A percentile compares a stretch with the other conserved stretches of the same genome.
phyloP scores from a whole-genome alignment of 2,797 vertebrate species.

The Sebastes miniatus region DNA sequence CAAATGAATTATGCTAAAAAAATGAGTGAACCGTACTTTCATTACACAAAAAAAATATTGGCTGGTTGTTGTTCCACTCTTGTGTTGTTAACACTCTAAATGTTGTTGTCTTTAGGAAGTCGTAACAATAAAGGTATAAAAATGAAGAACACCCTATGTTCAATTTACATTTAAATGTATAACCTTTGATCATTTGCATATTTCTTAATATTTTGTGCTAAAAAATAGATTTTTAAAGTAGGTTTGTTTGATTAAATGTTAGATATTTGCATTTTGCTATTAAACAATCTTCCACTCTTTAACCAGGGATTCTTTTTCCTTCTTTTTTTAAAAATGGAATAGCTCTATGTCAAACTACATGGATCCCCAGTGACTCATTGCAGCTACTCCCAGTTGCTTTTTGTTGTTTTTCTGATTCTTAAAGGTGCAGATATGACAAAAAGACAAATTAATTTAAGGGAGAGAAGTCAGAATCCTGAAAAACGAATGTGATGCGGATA shows the following conservation, averaged over 20 bases:
- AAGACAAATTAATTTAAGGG: background rate
- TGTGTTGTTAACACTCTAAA: background rate
- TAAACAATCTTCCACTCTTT: background rate
- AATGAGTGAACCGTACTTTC: background rate
- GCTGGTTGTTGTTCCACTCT: background rate
- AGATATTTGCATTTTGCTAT: slow-evolving; percentile 26
- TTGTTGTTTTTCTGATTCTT: background rate
- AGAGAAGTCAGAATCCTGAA: background rate
- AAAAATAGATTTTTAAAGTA: background rate
- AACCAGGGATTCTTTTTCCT: background rate
- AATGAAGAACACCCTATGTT: background rate
- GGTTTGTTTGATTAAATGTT: background rate
- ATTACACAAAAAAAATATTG: background rate
- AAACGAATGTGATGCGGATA: background rate
- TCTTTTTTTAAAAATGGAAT: background rate
- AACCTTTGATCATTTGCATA: background rate
- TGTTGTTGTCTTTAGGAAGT: background rate
- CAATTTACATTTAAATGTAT: background rate
- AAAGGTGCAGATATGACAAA: background rate
- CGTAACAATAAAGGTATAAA: background rate
- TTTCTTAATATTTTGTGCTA: background rate
- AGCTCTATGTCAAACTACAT: background rate
- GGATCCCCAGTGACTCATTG: background rate
- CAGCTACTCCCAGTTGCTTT: background rate
- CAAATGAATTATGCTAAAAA: background rate